Base-by-base conservation (phyloP, 2,888 invertebrate genomes). In the Branchellion lobata region DNA sequence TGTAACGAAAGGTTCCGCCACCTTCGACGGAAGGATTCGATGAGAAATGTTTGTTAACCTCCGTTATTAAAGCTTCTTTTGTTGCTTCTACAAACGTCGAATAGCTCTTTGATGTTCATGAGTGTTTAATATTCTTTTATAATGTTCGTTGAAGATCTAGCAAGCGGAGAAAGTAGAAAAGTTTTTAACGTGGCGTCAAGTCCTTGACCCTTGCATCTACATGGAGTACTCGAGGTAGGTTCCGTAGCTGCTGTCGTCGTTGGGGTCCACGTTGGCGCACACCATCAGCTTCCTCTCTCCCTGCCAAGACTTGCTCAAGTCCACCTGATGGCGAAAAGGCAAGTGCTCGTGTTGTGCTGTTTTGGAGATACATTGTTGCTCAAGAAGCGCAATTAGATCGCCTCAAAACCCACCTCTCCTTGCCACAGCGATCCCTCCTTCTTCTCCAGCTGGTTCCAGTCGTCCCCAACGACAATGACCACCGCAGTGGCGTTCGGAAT, bases 231-330 rank as follows among this genome's bases (percentile, higher is more conserved):
- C 87, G 61, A 87, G 84, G 81, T 87, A 84, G 2, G 87, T 87
- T 79, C 86, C 86, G 81, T 87, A 87, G 82, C 85, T 87, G 21
- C 85, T 85, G 31, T 84, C 84, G 33, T 84, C 84, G 77, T 86
- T 86, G 14, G 84, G 84, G 27, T 87, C 86, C 79, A 85, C 86
- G 83, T 87, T 87, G 73, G 87, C 87, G 79, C 87, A 87, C 68
- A 87, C 82, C 1, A 87, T 86, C 78, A 85, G 84, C 83, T 85
- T 86, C 73, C 81, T 81, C 47, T 84, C 84, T 53, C 82, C 81
- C 27, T 84, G 85, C 82, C 85, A 85, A 80, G 84, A 83, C 33
- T 84, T 83, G 51, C 82, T 83, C 74, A 87, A 82, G 53, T 83
- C 83, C 8, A 87, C 85, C 11, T 82, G 80, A 47, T 24, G 40